A percentile compares a stretch with the other conserved stretches of the same genome.
Evolutionary conservation across 2,888 invertebrate species (phyloP).

Genomic region (Lepeophtheirus nordmannii): DNA sequence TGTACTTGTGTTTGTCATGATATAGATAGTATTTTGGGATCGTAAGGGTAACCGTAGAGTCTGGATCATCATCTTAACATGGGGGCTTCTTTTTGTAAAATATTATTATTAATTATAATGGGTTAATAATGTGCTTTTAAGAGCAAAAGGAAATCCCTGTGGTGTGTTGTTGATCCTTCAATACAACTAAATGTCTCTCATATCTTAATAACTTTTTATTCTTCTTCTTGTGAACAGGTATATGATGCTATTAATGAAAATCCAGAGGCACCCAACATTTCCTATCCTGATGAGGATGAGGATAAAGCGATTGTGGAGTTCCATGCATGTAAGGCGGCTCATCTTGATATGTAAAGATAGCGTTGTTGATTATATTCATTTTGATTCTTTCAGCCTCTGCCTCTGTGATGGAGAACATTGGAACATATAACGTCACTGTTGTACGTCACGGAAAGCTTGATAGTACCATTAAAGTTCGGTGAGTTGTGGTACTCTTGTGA

Average conservation of each 20-base stretch:
- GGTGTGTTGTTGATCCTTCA: no score
- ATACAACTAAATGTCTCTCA: no score
- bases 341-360: neutral
- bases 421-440: conserved; percentile 36
- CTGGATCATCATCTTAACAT: no score
- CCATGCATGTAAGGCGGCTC: conserved; percentile 32
- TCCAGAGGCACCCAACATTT: conserved; percentile 33
- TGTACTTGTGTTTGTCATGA: no score
- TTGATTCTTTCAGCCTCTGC: conserved; percentile 33
- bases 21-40: no score
- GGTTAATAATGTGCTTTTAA: no score
- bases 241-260: conserved; percentile 36
- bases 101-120: no score
- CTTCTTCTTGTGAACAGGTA: conserved; percentile 31
- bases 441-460: conserved; percentile 39
- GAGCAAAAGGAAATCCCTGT: no score
- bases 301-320: conserved; percentile 41
- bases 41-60: no score
- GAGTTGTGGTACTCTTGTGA: conserved; percentile 25
- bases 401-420: conserved; percentile 42
- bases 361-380: neutral
- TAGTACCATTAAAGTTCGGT: conserved; percentile 38
- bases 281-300: conserved; percentile 29
- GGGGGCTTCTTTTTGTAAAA: no score
- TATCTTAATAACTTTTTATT: no score